Conservation (phyloP, 2,888 invertebrate genomes). For the Rhamphomyia laevipes region DNA sequence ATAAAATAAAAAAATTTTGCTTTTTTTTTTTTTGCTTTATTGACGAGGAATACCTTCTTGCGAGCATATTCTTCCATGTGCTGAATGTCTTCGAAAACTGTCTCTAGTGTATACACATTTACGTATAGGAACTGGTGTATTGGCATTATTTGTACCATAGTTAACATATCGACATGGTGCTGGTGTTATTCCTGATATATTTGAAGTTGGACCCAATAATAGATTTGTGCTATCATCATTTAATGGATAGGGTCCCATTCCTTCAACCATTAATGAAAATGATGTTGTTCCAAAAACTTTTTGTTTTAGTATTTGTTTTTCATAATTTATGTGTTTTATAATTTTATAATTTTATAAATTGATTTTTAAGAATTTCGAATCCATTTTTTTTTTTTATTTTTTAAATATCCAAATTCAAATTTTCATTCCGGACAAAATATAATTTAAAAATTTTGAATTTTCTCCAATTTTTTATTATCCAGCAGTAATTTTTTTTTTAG, state of each 20-base stretch:
- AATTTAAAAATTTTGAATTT: neutral
- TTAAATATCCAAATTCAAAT: constrained; percentile 15
- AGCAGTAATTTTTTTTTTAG: no score
- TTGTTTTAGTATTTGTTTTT: constrained; percentile 21
- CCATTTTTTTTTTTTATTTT: neutral
- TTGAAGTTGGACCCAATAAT: constrained; percentile 35
- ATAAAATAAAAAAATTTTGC: no score
- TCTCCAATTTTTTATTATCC: constrained; percentile 3
- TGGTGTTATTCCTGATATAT: constrained; percentile 8
- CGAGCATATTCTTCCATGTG: constrained; percentile 37
- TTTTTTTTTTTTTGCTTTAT: neutral
- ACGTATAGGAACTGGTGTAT: constrained; percentile 36
- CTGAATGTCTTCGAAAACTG: constrained; percentile 38
- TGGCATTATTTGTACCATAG: constrained; percentile 37
- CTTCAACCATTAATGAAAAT: constrained; percentile 40
- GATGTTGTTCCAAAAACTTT: constrained; percentile 39
- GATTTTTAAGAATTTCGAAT: neutral
- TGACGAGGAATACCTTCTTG: constrained; percentile 22
- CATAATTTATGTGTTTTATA: constrained; percentile 15
- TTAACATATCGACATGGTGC: constrained; percentile 34
- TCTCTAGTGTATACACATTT: constrained; percentile 34
- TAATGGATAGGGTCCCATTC: constrained; percentile 40
- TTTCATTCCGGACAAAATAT: neutral
- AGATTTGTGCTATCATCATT: constrained; percentile 36
- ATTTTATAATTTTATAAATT: constrained; percentile 10